Base-by-base conservation (phyloP, 1,140 invertebrate genomes). In the Diorhabda carinulata region DNA sequence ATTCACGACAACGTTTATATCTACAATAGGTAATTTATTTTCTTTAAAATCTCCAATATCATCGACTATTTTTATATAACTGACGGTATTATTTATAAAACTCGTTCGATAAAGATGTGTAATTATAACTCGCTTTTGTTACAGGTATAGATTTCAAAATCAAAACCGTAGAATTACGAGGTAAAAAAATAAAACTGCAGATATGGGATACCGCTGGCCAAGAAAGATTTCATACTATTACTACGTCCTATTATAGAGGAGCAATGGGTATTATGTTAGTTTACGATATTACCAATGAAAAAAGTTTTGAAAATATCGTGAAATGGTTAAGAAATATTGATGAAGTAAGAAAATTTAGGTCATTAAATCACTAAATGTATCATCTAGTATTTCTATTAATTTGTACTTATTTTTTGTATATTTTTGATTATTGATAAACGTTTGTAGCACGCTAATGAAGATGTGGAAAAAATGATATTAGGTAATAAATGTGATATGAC, bases 401-500 rank as follows among this genome's bases (percentile, higher is more conserved):
- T 25, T 25, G 25, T 25, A 25, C 25, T 25, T 25, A 25, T 25
- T 25, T 25, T 25, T 25, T 25, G 25, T 25, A 25, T 25, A 25
- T 25, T 25, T 25, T 25, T 25, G 25, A 25, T 25, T 25, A 25
- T 25, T 25, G 25, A 25, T 25, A 25, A 25, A 25, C 25, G 69
- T 75, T 83, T 85, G 56, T 77, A 97, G 93, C 97, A 99, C 87
- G 98, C 97, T 40, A 98, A 97, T 86, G 97, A 98, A 85, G 97
- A 99, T 87, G 98, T 99, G 64, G 97, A 98, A 78, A 99, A 98
- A 83, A 99, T 99, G 97, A 96, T 99, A 77, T 85, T 99, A 76
- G 98, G 98, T 64, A 99, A 99, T 83, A 99, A 99, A 87, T 98
- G 96, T 90, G 98, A 99, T 87, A 97, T 99, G 92, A 93, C 97